Percentiles rank a stretch among this genome's conserved stretches.
These are phyloP conservation scores for Myotis planiceps DNA, from an alignment of 2,797 vertebrate genomes.

Conservation along the genomic window DNA sequence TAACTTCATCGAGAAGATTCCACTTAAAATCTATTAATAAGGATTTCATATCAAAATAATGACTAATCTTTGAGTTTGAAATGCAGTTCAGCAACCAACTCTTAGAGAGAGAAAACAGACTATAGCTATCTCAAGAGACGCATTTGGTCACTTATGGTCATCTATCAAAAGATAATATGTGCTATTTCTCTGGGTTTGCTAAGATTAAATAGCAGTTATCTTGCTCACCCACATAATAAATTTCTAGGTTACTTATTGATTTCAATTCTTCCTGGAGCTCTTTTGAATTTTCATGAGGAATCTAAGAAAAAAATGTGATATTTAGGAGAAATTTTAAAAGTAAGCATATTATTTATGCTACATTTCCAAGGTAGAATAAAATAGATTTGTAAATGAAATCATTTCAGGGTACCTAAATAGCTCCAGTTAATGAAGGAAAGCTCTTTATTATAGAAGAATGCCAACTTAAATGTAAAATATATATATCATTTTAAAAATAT, in stretches of 20 bases:
- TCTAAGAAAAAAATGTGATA: background rate
- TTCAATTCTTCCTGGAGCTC: background rate
- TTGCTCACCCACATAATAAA: background rate
- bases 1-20: background rate
- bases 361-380: background rate
- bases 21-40: constrained; percentile 30
- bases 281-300: constrained; percentile 25
- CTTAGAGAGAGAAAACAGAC: background rate
- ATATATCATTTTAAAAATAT: background rate
- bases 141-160: background rate
- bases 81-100: background rate
- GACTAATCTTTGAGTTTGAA: background rate
- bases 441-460: background rate
- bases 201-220: constrained; percentile 1
- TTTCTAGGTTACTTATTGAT: background rate
- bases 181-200: background rate
- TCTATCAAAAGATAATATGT: background rate
- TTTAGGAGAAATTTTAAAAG: background rate
- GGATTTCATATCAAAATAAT: constrained; percentile 23
- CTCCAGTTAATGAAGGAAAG: background rate
- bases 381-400: background rate
- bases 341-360: background rate
- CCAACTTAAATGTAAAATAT: background rate
- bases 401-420: background rate
- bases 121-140: background rate